Percentiles rank a stretch among this genome's conserved stretches.
These are phyloP conservation scores for Danio aesculapii DNA, from an alignment of 2,797 vertebrate genomes.

Conservation along the genomic window DNA sequence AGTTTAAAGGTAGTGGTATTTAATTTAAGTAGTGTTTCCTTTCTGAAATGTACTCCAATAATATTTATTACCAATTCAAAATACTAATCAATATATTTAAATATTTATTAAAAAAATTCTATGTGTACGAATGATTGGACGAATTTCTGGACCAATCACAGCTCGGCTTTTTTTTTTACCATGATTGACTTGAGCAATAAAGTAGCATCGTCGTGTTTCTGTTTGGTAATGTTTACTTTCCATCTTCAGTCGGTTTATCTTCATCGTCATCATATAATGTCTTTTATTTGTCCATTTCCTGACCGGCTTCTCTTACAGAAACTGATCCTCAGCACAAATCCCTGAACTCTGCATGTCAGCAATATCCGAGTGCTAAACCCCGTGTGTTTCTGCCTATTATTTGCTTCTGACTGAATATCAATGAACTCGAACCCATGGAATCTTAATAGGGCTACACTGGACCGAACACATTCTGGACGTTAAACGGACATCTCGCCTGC, in stretches of 20 bases:
- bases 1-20: no score
- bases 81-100: no score
- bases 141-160: constrained; percentile 5
- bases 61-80: no score
- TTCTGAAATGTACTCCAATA: no score
- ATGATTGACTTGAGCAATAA: constrained; percentile 32
- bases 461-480: constrained; percentile 44
- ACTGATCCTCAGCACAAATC: constrained; percentile 45
- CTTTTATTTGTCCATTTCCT: not conserved
- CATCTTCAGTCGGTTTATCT: not conserved
- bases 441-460: constrained; percentile 62
- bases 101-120: no score
- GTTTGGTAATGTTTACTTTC: not conserved
- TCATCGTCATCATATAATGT: not conserved
- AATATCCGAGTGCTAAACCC: constrained; percentile 35
- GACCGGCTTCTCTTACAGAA: constrained; percentile 14
- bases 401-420: constrained; percentile 15
- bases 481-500: constrained; percentile 39
- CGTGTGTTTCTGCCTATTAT: constrained; percentile 17
- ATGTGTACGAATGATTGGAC: no score
- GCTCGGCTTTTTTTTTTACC: not conserved
- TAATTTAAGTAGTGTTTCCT: no score
- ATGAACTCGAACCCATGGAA: constrained; percentile 41
- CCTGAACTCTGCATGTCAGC: constrained; percentile 54
- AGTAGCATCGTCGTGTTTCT: not conserved